These are phyloP conservation scores for Lanius ludovicianus DNA, from an alignment of 2,113 vertebrate species.

Conservation along the genomic window DNA sequence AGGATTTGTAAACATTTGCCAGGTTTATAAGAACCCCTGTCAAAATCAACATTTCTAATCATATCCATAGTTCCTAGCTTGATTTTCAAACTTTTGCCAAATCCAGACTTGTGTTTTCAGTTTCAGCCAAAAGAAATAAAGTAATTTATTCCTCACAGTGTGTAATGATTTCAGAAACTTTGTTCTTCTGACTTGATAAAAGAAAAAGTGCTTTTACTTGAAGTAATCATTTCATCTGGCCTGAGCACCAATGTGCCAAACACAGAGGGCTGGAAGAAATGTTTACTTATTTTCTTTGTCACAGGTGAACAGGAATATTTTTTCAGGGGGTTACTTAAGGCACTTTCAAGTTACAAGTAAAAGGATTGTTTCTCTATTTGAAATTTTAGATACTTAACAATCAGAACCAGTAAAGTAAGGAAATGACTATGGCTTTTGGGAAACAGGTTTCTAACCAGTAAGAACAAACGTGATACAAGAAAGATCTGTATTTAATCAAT, in stretches of 20 bases:
- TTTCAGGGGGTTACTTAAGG: background rate
- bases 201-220: background rate
- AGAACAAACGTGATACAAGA: slow-evolving; percentile 29
- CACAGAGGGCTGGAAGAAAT: background rate
- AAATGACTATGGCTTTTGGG: slow-evolving; percentile 22
- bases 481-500: slow-evolving; percentile 72
- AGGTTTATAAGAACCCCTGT: background rate
- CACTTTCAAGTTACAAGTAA: background rate
- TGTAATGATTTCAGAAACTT: background rate
- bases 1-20: background rate
- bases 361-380: background rate
- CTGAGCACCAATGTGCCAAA: background rate
- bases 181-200: background rate
- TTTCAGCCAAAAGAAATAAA: background rate
- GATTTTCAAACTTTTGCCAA: background rate
- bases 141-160: background rate
- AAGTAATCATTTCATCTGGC: background rate
- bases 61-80: background rate
- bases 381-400: slow-evolving; percentile 7
- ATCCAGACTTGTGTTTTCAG: background rate
- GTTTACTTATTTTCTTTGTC: background rate
- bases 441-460: slow-evolving; percentile 36
- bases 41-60: background rate
- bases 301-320: background rate
- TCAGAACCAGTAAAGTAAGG: slow-evolving; percentile 2